A percentile compares a stretch with the other conserved stretches of the same genome.
These are phyloP conservation scores for Paratilapia polleni DNA, from an alignment of 2,113 vertebrate genomes.

Conservation along the genomic window DNA sequence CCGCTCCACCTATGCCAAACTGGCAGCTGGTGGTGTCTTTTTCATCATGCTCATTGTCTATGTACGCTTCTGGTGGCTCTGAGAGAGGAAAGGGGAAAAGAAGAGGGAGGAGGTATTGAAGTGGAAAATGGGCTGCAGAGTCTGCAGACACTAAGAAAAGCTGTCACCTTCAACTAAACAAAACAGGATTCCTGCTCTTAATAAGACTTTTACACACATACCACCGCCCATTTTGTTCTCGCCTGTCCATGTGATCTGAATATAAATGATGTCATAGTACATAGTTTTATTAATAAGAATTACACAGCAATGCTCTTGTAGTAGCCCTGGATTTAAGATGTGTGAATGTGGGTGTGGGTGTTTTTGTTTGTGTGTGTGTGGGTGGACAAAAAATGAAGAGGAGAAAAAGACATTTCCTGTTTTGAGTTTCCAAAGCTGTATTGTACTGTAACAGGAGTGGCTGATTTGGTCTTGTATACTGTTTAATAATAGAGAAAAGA, in stretches of 20 bases:
- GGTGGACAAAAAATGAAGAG: conserved; percentile 8
- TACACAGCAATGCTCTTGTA: conserved; percentile 21
- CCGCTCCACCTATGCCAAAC: conserved; percentile 97
- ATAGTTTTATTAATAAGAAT: conserved; percentile 59
- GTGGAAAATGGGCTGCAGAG: conserved; percentile 43
- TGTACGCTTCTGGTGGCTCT: conserved; percentile 99
- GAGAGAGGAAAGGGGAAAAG: conserved; percentile 57
- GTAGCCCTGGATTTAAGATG: conserved; percentile 8
- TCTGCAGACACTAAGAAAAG: conserved; percentile 35
- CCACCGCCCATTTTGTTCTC: conserved; percentile 46
- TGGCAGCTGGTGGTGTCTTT: conserved; percentile 94
- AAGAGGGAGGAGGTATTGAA: conserved; percentile 19
- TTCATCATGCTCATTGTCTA: conserved; percentile 99
- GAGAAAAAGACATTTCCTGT: conserved; percentile 3
- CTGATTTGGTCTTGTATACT: conserved; percentile 14
- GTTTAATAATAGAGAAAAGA: conserved; percentile 20
- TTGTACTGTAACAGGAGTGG: conserved; percentile 22
- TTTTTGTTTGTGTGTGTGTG: not conserved
- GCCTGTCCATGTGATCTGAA: conserved; percentile 56
- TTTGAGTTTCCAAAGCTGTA: conserved; percentile 34
- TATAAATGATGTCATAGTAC: conserved; percentile 52
- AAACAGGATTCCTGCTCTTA: conserved; percentile 58
- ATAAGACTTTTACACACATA: conserved; percentile 68
- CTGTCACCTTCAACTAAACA: conserved; percentile 42
- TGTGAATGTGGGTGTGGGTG: conserved; percentile 8